Base-by-base conservation (phyloP, 2,113 vertebrate genomes). In the Chamaetylas fuelleborni region DNA sequence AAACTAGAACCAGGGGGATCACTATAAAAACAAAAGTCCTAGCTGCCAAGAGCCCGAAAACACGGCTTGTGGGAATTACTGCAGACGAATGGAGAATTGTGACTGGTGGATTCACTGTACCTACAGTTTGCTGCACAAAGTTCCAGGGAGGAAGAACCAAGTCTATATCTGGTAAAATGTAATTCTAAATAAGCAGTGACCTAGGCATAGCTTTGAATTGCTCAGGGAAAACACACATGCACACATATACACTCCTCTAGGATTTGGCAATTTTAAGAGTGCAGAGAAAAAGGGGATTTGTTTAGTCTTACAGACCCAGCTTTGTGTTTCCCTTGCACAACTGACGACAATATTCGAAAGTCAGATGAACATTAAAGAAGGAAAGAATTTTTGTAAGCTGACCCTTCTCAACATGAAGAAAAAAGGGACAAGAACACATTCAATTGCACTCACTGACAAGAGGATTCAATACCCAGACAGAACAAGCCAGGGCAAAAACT, bases 171-270 rank as follows among this genome's bases (percentile, higher is more conserved):
- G 14, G 5, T 40, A 62, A 64, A 19, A 17, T 5, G 9, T 14
- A 24, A 12, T 66, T 76, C 28, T 73, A 66, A 73, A 50, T 12
- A 56, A 6, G 26, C 6, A 14, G 25, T n/a, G n/a, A 66, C 19
- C 4, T 33, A 71, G 29, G 8, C 28, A 36, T 18, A 40, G 6
- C 23, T 88, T 61, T 8, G 1, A 29, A 42, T 43, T 83, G 6
- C 15, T 83, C 57, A 65, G n/a, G 11, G n/a, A 67, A 86, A 82
- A 53, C 15, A 28, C 17, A 23, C 5, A 19, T 2, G 6, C 6
- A 43, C 10, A 19, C 3, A 4, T 0, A 1, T 8, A 43, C 14
- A 8, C 10, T 45, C 28, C 23, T 54, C 11, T 20, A 34, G 29
- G 34, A 62, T 16, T 19, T 58, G 8, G 2, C 25, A 34, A 51